A percentile compares a stretch with the other conserved stretches of the same genome.
Conservation (phyloP, 2,797 vertebrate species). For the Platalea minor region DNA sequence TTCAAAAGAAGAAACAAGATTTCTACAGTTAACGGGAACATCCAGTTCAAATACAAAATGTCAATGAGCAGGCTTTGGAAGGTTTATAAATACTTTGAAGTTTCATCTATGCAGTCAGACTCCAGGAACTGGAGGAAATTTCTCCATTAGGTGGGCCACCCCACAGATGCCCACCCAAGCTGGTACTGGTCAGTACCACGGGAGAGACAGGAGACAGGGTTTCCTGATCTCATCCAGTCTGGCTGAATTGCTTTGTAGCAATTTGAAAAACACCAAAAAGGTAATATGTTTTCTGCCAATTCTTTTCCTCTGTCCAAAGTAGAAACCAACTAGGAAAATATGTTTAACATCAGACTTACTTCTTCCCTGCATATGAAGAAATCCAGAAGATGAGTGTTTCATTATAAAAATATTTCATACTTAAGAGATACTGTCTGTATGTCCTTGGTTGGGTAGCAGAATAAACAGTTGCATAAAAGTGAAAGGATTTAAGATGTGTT, state of each 20-base stretch:
- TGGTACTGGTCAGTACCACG: not conserved
- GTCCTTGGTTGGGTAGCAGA: constrained; percentile 8
- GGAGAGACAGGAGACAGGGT: not conserved
- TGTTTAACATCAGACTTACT: constrained; percentile 17
- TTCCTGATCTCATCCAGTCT: not conserved
- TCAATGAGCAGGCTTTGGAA: not conserved
- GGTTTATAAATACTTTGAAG: not conserved
- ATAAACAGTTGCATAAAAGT: constrained; percentile 38
- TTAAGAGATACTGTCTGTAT: constrained; percentile 31
- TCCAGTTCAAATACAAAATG: not conserved
- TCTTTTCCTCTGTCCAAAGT: not conserved
- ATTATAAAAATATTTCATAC: constrained; percentile 54
- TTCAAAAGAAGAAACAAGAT: not conserved
- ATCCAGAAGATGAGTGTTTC: constrained; percentile 56
- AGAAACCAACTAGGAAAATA: constrained; percentile 48
- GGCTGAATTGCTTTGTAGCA: not conserved
- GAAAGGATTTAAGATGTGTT: constrained; percentile 60
- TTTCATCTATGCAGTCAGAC: not conserved
- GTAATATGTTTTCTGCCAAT: constrained; percentile 31
- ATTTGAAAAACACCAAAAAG: not conserved
- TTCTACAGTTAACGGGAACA: not conserved
- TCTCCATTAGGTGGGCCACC: not conserved
- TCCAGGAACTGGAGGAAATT: not conserved
- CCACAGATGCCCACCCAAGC: not conserved
- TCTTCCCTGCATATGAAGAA: constrained; percentile 27